phyloP scores from a whole-genome alignment of 2,888 invertebrate species.

The Harpalus rubripes region DNA sequence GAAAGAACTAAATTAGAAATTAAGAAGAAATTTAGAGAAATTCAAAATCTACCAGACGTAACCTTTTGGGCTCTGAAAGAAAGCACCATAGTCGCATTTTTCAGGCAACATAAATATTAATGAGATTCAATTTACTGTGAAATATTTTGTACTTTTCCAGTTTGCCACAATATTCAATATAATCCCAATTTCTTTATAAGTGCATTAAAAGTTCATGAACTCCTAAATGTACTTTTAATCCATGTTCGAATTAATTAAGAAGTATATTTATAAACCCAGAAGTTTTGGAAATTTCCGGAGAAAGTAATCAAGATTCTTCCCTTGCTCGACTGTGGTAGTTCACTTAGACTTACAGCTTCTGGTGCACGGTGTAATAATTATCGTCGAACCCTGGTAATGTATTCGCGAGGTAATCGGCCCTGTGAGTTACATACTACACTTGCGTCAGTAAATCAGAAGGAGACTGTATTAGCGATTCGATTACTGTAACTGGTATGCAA shows the following conservation, averaged over 20 bases:
- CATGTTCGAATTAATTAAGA: conserved; percentile 24
- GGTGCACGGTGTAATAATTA: conserved; percentile 46
- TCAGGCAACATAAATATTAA: no score
- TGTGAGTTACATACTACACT: conserved; percentile 41
- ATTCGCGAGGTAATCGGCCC: conserved; percentile 53
- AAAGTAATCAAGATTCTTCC: conserved; percentile 42
- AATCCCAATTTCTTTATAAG: not conserved
- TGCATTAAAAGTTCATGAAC: conserved; percentile 17
- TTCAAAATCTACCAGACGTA: no score
- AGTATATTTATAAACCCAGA: conserved; percentile 14
- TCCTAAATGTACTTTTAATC: conserved; percentile 14
- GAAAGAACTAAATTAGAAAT: no score
- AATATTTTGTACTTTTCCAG: not conserved
- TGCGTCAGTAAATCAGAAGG: not conserved
- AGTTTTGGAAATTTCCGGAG: conserved; percentile 10
- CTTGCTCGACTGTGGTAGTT: conserved; percentile 17
- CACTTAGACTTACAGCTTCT: conserved; percentile 21
- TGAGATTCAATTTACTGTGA: no score
- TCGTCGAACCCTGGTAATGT: conserved; percentile 42
- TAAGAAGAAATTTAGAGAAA: no score
- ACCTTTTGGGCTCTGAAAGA: no score
- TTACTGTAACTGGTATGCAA: no score
- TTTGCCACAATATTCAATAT: not conserved
- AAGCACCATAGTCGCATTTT: no score
- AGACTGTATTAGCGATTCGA: no score